Base-by-base conservation (phyloP, 2,113 vertebrate genomes). In the Gallinago paraguaiae region DNA sequence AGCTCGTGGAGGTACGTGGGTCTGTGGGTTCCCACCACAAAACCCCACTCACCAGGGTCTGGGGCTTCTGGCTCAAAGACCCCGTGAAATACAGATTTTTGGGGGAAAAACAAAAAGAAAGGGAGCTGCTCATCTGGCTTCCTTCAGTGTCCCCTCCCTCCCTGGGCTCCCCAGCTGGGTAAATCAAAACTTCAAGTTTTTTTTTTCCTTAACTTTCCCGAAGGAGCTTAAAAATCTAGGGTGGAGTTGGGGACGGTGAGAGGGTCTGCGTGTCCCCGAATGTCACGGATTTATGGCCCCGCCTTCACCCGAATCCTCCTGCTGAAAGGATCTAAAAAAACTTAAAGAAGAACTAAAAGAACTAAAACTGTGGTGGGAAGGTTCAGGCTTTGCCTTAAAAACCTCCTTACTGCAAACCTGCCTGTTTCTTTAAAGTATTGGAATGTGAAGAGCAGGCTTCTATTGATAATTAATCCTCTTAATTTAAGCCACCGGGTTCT, bases 1-100 rank as follows among this genome's bases (percentile, higher is more conserved):
- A 98, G 90, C 98, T 98, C 82, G 98, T 98, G 95, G 98, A 98
- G 97, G 98, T 98, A 98, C 11, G 92, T 97, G 90, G 92, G 77
- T 95, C n/a, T 94, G 60, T 96, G 96, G 93, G 69, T 96, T 92
- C 63, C 4, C 92, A 92, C 90, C 37, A 80, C 53, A 82, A 92
- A 92, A 91, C 79, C 57, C 77, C 69, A 31, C 78, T 89, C 90
- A 43, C 68, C 74, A 11, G 78, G 56, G 69, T 60, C 48, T 78
- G 72, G 75, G 68, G 24, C 23, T 93, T 87, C 69, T 78, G 75
- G 35, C 80, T 46, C 82, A 39, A 86, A 94, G 24, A 60, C 30
- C 24, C 18, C 68, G 37, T 71, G n/a, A 92, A 84, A 57, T 64
- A 27, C 92, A 92, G 80, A 37, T 86, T 94, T 90, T 90, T 78